A percentile compares a stretch with the other conserved stretches of the same genome.
Evolutionary conservation across 2,113 vertebrate species (phyloP).

Genomic region (Bufo gargarizans): DNA sequence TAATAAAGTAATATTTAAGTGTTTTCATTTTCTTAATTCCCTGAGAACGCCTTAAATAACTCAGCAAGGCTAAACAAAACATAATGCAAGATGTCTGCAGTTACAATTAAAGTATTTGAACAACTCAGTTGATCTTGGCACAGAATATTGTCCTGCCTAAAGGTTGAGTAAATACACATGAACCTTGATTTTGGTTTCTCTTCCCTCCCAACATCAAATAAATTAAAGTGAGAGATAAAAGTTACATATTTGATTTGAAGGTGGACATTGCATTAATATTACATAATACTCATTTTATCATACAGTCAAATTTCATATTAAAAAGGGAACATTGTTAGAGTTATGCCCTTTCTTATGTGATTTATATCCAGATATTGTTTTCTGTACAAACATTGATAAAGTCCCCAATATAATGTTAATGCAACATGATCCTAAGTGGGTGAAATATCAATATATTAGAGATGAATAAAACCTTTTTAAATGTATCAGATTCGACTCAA

Average conservation of each 20-base stretch:
- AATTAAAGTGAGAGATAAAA: slow-evolving; percentile 14
- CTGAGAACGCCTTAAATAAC: background rate
- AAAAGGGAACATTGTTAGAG: background rate
- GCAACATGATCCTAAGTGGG: background rate
- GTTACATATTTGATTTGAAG: slow-evolving; percentile 47
- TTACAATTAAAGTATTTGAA: background rate
- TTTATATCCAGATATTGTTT: background rate
- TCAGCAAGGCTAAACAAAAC: background rate
- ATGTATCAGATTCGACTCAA: too few species aligned
- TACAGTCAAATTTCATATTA: background rate
- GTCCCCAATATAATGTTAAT: background rate
- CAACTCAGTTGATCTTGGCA: slow-evolving; percentile 31
- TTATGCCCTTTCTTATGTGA: background rate
- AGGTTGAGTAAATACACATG: slow-evolving; percentile 38
- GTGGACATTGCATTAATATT: background rate
- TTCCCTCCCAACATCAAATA: slow-evolving; percentile 34
- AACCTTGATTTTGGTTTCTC: background rate
- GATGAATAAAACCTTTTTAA: too few species aligned
- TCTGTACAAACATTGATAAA: background rate
- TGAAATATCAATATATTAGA: background rate
- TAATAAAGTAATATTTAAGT: too few species aligned
- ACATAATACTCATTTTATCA: background rate
- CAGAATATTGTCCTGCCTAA: slow-evolving; percentile 14
- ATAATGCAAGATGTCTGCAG: background rate
- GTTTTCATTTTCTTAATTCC: too few species aligned